A percentile compares a stretch with the other conserved stretches of the same genome.
These are phyloP conservation scores for Morpho helenor DNA, from an alignment of 2,888 invertebrate species.

Conservation along the genomic window DNA sequence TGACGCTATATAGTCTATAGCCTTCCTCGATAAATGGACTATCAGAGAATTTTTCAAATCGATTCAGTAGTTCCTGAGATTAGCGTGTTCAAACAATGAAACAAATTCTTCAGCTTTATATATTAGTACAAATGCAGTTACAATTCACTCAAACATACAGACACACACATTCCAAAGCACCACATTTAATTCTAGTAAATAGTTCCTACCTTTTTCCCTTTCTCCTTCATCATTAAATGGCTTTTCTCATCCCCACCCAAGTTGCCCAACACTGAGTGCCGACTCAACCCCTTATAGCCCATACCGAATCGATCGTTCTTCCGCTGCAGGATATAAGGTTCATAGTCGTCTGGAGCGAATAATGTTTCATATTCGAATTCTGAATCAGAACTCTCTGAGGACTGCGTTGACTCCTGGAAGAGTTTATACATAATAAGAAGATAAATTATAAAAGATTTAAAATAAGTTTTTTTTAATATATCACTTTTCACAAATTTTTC, in stretches of 20 bases:
- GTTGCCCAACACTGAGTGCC: constrained; percentile 79
- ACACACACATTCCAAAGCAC: no score
- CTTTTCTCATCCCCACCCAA: constrained; percentile 48
- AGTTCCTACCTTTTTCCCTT: constrained; percentile 59
- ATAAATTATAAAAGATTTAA: neutral
- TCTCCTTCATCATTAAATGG: constrained; percentile 65
- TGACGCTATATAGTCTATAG: no score
- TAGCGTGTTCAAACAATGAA: no score
- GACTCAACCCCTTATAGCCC: constrained; percentile 86
- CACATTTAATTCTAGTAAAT: no score
- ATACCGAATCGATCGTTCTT: constrained; percentile 92
- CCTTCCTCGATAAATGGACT: no score
- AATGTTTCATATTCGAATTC: constrained; percentile 79
- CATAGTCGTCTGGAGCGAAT: constrained; percentile 90
- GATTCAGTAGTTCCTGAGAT: no score
- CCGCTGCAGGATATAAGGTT: constrained; percentile 83
- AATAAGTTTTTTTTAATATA: no score
- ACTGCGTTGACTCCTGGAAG: constrained; percentile 39
- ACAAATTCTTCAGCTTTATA: no score
- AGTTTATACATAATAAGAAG: neutral
- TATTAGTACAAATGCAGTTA: no score
- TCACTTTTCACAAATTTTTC: no score
- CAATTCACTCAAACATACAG: no score
- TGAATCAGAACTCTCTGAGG: constrained; percentile 58
- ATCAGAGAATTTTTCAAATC: no score